Conservation (phyloP, 2,888 invertebrate genomes). For the Rhagophthalmus giganteus region DNA sequence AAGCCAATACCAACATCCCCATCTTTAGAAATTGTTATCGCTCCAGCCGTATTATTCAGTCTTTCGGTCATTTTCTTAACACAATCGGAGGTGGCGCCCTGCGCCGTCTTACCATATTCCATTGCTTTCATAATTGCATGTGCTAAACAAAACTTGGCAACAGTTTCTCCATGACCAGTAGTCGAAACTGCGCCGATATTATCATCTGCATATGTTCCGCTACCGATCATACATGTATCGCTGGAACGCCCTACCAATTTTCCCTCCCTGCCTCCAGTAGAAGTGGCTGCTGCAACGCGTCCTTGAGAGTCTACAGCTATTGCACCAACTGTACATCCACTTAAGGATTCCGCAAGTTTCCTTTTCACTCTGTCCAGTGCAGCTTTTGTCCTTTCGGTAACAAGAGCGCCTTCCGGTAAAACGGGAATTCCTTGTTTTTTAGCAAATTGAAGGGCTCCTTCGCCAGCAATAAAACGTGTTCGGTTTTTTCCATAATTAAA, state of each 20-base stretch:
- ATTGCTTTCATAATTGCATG: slow-evolving; percentile 70
- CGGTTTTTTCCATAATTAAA: slow-evolving; percentile 73
- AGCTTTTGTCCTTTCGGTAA: slow-evolving; percentile 66
- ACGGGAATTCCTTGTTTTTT: slow-evolving; percentile 64
- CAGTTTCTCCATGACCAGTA: slow-evolving; percentile 83
- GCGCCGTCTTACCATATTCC: slow-evolving; percentile 62
- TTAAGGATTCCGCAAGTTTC: background rate
- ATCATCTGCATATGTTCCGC: slow-evolving; percentile 80
- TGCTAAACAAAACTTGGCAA: slow-evolving; percentile 76
- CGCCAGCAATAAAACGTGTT: slow-evolving; percentile 74
- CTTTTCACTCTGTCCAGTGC: slow-evolving; percentile 64
- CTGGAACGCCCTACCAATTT: slow-evolving; percentile 79
- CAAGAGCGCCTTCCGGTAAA: slow-evolving; percentile 65
- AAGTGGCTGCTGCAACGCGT: slow-evolving; percentile 78
- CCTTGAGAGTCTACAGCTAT: slow-evolving; percentile 76
- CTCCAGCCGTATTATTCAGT: slow-evolving; percentile 72
- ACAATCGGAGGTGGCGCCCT: slow-evolving; percentile 65
- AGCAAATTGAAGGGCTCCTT: slow-evolving; percentile 75
- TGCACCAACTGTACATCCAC: slow-evolving; percentile 82
- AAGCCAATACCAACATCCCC: slow-evolving; percentile 71
- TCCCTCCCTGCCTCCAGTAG: slow-evolving; percentile 83
- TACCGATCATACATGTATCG: slow-evolving; percentile 73
- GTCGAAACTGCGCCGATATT: slow-evolving; percentile 75
- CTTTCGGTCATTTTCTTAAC: slow-evolving; percentile 69
- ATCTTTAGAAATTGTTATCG: slow-evolving; percentile 67